These are phyloP conservation scores for Hucho hucho DNA, from an alignment of 2,113 vertebrate species.

Conservation along the genomic window DNA sequence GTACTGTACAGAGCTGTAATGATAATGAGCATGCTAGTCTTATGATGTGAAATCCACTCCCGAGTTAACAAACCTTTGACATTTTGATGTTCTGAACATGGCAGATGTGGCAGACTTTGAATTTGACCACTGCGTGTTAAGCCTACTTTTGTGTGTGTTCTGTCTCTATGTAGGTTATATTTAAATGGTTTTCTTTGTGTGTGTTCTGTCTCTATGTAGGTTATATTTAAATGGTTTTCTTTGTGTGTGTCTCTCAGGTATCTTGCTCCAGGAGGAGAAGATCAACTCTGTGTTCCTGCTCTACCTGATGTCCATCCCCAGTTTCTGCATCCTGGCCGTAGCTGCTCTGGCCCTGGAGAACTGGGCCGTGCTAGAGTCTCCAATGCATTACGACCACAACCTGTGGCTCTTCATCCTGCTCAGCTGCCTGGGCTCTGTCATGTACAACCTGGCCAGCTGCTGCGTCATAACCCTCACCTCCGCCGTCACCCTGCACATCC, in stretches of 20 bases:
- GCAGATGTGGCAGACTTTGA: too few relatives aligned
- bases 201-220: neutral
- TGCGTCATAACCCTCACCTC: conserved; percentile 93
- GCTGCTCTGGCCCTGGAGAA: conserved; percentile 87
- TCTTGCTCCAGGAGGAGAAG: conserved; percentile 88
- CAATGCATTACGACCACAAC: conserved; percentile 71
- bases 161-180: neutral
- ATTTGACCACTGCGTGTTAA: too few relatives aligned
- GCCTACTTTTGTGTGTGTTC: too few relatives aligned
- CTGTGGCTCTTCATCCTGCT: conserved; percentile 92
- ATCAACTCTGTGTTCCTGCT: conserved; percentile 89
- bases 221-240: neutral
- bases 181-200: neutral
- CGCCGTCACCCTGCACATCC: conserved; percentile 92
- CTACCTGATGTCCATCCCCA: conserved; percentile 92
- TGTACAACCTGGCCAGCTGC: conserved; percentile 96
- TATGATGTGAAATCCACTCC: conserved; percentile 34
- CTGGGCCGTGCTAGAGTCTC: conserved; percentile 74
- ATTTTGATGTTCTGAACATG: conserved; percentile 21
- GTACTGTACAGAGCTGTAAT: too few relatives aligned
- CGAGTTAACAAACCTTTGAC: conserved; percentile 9
- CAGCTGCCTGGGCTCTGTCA: conserved; percentile 91
- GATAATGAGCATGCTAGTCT: too few relatives aligned
- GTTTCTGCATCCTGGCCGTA: conserved; percentile 87
- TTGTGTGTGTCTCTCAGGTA: conserved; percentile 68